These are phyloP conservation scores for Diplodus sargus DNA, from an alignment of 2,797 vertebrate genomes.

Conservation along the genomic window DNA sequence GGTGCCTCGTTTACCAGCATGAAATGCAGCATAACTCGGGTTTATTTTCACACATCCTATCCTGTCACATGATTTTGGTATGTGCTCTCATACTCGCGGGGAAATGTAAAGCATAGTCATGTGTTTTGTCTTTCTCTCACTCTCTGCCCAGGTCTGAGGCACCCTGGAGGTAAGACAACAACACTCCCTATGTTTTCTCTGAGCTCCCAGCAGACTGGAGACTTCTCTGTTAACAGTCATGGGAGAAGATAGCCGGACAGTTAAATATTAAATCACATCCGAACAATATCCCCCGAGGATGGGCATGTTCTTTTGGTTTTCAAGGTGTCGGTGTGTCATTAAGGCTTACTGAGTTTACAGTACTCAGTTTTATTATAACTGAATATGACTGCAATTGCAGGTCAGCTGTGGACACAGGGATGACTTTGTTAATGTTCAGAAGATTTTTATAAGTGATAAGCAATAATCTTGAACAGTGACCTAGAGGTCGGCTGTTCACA, in stretches of 20 bases:
- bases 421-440: not conserved
- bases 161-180: slow-evolving; percentile 82
- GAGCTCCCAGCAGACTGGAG: not conserved
- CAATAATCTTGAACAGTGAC: not conserved
- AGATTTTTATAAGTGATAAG: not conserved
- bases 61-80: slow-evolving; percentile 52
- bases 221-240: slow-evolving; percentile 23
- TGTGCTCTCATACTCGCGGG: slow-evolving; percentile 28
- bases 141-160: slow-evolving; percentile 59
- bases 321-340: not conserved
- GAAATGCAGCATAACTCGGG: slow-evolving; percentile 1
- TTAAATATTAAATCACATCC: slow-evolving; percentile 49
- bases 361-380: slow-evolving; percentile 8
- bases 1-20: not conserved
- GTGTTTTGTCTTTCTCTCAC: slow-evolving; percentile 65
- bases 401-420: not conserved
- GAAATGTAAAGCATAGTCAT: slow-evolving; percentile 63
- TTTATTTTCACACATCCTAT: slow-evolving; percentile 17
- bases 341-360: not conserved
- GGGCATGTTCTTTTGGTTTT: not conserved
- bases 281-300: slow-evolving; percentile 1
- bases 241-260: slow-evolving; percentile 30
- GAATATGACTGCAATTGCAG: not conserved
- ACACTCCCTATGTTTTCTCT: slow-evolving; percentile 44
- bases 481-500: too few relatives aligned